phyloP scores from a whole-genome alignment of 2,888 invertebrate genomes.

The Lysandra coridon region DNA sequence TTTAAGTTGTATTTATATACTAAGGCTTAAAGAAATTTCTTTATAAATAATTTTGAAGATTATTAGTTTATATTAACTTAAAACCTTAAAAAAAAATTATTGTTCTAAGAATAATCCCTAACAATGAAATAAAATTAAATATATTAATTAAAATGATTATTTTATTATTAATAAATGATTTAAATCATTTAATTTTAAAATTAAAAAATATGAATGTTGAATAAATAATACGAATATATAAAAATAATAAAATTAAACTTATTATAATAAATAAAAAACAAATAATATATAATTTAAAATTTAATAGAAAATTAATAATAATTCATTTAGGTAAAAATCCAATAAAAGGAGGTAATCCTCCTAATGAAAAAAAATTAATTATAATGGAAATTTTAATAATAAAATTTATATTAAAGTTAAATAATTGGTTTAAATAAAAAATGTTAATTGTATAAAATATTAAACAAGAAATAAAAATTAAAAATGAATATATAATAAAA shows the following conservation, averaged over 20 bases:
- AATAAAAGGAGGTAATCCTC: conserved; percentile 81
- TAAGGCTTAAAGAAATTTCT: conserved; percentile 81
- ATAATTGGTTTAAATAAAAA: conserved; percentile 76
- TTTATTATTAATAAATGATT: conserved; percentile 61
- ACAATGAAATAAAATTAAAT: conserved; percentile 53
- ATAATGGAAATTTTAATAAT: conserved; percentile 73
- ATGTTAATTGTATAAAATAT: conserved; percentile 72
- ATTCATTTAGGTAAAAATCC: conserved; percentile 83
- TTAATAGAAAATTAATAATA: conserved; percentile 75
- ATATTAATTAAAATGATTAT: conserved; percentile 52
- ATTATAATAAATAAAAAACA: conserved; percentile 71
- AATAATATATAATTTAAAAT: conserved; percentile 63
- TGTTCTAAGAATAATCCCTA: conserved; percentile 60
- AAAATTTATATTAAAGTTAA: conserved; percentile 61
- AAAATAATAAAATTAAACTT: conserved; percentile 79
- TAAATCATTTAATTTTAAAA: conserved; percentile 71
- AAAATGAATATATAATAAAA: conserved; percentile 67
- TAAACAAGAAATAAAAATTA: conserved; percentile 67
- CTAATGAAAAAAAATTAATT: conserved; percentile 79
- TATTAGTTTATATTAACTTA: conserved; percentile 82
- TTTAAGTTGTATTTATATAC: conserved; percentile 65
- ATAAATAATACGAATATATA: conserved; percentile 78
- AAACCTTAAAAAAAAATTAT: conserved; percentile 72
- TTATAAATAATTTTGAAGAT: conserved; percentile 83
- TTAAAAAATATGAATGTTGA: conserved; percentile 72